A percentile compares a stretch with the other conserved stretches of the same genome.
Conservation (phyloP, 2,113 vertebrate genomes). For the Spilogale gracilis region DNA sequence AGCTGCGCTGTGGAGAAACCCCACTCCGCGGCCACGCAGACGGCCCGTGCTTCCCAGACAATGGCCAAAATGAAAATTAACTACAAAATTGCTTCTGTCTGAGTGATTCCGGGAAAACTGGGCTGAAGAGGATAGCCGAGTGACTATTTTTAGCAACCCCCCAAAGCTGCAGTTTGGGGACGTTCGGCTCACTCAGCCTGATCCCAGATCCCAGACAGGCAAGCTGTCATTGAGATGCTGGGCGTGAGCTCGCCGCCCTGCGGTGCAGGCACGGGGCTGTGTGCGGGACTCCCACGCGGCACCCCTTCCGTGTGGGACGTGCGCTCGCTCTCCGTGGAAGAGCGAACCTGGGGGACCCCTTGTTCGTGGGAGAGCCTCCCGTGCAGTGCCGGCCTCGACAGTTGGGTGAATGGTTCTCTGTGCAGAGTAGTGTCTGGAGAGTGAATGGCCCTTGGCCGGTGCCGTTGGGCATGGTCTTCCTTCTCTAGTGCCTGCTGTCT, state of each 20-base stretch:
- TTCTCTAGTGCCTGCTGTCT: background rate
- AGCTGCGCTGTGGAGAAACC: slow-evolving; percentile 86
- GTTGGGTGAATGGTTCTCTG: background rate
- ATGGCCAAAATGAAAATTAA: slow-evolving; percentile 86
- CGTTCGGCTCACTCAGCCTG: slow-evolving; percentile 65
- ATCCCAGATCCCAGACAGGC: slow-evolving; percentile 82
- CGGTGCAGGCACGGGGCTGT: slow-evolving; percentile 65
- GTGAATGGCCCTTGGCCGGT: too few species aligned
- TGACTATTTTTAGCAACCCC: slow-evolving; percentile 51
- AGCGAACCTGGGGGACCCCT: background rate
- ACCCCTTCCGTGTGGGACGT: slow-evolving; percentile 71
- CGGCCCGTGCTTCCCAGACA: slow-evolving; percentile 85
- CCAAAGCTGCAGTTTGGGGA: slow-evolving; percentile 2
- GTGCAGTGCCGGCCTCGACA: background rate
- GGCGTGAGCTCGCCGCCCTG: slow-evolving; percentile 75
- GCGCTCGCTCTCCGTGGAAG: background rate
- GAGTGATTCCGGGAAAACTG: slow-evolving; percentile 83
- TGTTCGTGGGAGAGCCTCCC: background rate
- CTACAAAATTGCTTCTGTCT: slow-evolving; percentile 84
- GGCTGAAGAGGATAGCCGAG: slow-evolving; percentile 77
- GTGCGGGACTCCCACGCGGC: slow-evolving; percentile 73
- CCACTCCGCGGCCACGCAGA: slow-evolving; percentile 87
- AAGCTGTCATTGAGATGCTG: slow-evolving; percentile 81
- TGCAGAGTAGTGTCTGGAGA: slow-evolving; percentile 28
- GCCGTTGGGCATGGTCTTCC: fast-evolving